A percentile compares a stretch with the other conserved stretches of the same genome.
Conservation (phyloP, 2,113 vertebrate genomes). For the Anser brachyrhynchus region DNA sequence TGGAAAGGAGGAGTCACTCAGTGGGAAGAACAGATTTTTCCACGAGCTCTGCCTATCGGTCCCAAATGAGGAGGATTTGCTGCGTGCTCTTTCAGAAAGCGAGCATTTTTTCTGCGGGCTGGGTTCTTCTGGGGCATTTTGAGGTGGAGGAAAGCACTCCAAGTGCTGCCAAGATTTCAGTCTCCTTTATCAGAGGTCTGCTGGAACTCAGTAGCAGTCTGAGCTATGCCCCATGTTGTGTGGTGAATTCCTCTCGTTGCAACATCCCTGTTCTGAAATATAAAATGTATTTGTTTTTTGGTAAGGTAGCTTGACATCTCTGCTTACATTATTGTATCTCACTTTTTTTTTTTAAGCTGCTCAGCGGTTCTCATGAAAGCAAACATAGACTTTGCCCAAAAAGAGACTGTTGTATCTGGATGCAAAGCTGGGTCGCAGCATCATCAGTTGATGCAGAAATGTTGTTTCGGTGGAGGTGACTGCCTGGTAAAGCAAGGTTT, state of each 20-base stretch:
- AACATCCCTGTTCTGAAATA: neutral
- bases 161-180: neutral
- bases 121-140: neutral
- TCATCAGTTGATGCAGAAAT: neutral
- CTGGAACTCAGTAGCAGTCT: neutral
- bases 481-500: neutral
- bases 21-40: constrained; percentile 1
- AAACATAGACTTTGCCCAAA: neutral
- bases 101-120: constrained; percentile 22
- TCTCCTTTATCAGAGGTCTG: neutral
- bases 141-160: neutral
- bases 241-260: neutral
- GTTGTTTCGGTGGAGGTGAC: neutral
- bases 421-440: neutral
- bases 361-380: neutral
- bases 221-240: rapidly evolving
- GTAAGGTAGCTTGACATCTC: neutral
- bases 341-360: neutral
- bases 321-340: neutral
- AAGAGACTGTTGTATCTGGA: neutral
- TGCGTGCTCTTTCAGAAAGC: constrained; percentile 2
- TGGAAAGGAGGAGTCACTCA: neutral
- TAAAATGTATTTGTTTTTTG: neutral
- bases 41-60: neutral
- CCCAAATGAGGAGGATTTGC: neutral